Base-by-base conservation (phyloP, 2,888 invertebrate species). In the Gnatocerus cornutus region DNA sequence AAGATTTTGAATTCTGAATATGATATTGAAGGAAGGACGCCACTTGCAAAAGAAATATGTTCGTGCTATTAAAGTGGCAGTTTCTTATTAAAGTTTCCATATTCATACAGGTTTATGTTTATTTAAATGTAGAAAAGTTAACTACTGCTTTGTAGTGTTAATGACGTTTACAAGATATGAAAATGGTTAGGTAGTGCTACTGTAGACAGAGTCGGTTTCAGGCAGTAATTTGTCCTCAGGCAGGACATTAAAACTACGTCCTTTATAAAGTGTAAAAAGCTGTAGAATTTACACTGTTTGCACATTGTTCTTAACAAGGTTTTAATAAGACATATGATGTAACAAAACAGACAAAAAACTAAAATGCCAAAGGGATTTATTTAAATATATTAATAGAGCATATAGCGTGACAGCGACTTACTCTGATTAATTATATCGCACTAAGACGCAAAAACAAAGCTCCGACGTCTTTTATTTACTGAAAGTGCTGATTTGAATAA, bases 71-170 rank as follows among this genome's bases (percentile, higher is more conserved):
- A 33, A 33, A 41, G 41, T 41, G 41, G 41, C n/a, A n/a, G 10
- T 41, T 46, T 46, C 21, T 46, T 21, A n/a, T n/a, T n/a, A 13
- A 46, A 3, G 16, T 46, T 46, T 46, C 16, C 46, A 46, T 46
- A 46, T 46, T 46, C 46, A 46, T 46, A 46, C 46, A 16, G 12
- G 14, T 46, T 46, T 46, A 21, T 46, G 46, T 9, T 46, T 46
- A 46, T 46, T 46, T 16, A 46, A n/a, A 46, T 9, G 27, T 46
- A 46, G n/a, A 27, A 21, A 27, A 46, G 27, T 14, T 46, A 41
- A 46, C 46, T 46, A 46, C 16, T 46, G 16, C 27, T 41, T 41
- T 41, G 41, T 41, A 6, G 41, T 41, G 41, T 41, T 41, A 41
- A 12, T 12, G 12, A 41, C 13, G 41, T 10, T 41, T 41, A 12